Evolutionary conservation across 2,888 invertebrate genomes (phyloP).

Genomic region (Crossocerus cetratus): DNA sequence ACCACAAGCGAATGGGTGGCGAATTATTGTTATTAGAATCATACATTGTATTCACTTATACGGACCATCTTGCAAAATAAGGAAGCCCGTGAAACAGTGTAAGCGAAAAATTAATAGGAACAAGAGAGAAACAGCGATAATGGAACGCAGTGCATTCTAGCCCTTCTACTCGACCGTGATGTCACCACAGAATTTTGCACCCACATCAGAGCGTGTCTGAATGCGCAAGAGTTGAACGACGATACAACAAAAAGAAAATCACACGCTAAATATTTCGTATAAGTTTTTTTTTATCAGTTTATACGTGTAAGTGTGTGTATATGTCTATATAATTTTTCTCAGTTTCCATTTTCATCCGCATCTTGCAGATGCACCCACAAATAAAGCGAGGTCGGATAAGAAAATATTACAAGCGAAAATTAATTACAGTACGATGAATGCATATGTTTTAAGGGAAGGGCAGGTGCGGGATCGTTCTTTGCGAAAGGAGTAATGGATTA

Average conservation of each 20-base stretch:
- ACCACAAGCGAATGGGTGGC: constrained; percentile 24
- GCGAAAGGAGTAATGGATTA: background rate
- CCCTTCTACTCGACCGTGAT: background rate
- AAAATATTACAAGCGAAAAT: constrained; percentile 33
- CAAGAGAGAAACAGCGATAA: constrained; percentile 10
- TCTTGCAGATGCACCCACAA: constrained; percentile 49
- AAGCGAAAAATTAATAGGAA: constrained; percentile 30
- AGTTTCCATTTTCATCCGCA: constrained; percentile 40
- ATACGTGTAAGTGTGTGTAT: constrained; percentile 41
- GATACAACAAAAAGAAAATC: constrained; percentile 22
- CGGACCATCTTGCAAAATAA: background rate
- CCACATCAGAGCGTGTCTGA: background rate
- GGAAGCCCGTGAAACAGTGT: background rate
- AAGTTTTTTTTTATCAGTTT: constrained; percentile 42
- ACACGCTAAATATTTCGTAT: constrained; percentile 46
- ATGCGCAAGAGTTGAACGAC: background rate
- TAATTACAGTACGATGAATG: constrained; percentile 35
- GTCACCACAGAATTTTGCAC: constrained; percentile 7
- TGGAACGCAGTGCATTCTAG: constrained; percentile 14
- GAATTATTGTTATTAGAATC: constrained; percentile 19
- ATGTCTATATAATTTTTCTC: constrained; percentile 39
- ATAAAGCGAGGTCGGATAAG: constrained; percentile 29
- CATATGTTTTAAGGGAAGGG: constrained; percentile 3
- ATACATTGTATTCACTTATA: constrained; percentile 4
- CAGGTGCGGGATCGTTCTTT: no score